Evolutionary conservation across 1,140 invertebrate species (phyloP).

Genomic region (Drosophila takahashii): DNA sequence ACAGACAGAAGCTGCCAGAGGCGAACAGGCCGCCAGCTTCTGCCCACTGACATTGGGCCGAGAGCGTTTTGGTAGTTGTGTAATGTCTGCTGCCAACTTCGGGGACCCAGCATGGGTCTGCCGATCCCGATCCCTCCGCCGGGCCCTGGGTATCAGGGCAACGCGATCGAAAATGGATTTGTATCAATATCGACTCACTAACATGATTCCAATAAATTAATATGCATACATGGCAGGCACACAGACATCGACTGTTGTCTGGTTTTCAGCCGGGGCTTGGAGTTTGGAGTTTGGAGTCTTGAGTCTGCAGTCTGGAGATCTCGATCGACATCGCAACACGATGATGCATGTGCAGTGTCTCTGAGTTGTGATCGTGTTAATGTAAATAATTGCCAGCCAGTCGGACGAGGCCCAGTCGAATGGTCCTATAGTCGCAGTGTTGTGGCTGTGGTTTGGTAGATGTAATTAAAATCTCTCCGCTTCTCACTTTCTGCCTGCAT

Average conservation of each 20-base stretch:
- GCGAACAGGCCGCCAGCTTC: constrained; percentile 26
- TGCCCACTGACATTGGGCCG: constrained; percentile 48
- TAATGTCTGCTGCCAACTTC: constrained; percentile 46
- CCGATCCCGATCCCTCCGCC: neutral
- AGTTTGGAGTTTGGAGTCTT: neutral
- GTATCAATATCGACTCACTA: constrained; percentile 84
- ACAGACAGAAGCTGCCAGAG: constrained; percentile 47
- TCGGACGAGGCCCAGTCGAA: constrained; percentile 25
- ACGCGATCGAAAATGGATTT: constrained; percentile 83
- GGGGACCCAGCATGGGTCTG: constrained; percentile 44
- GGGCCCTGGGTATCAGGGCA: constrained; percentile 26
- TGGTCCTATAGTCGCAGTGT: constrained; percentile 1
- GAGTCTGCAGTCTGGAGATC: constrained; percentile 47
- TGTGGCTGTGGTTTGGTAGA: constrained; percentile 42
- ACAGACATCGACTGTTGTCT: constrained; percentile 60
- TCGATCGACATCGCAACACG: constrained; percentile 78
- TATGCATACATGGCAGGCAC: constrained; percentile 78
- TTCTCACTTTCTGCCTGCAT: constrained; percentile 69
- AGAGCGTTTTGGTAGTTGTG: constrained; percentile 50
- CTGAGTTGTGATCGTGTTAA: constrained; percentile 84
- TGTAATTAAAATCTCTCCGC: constrained; percentile 80
- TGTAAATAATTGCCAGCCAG: constrained; percentile 83
- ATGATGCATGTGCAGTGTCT: constrained; percentile 84
- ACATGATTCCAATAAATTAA: constrained; percentile 84
- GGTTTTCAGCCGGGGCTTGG: constrained; percentile 8